phyloP scores from a whole-genome alignment of 2,797 vertebrate genomes.

The Platalea minor region DNA sequence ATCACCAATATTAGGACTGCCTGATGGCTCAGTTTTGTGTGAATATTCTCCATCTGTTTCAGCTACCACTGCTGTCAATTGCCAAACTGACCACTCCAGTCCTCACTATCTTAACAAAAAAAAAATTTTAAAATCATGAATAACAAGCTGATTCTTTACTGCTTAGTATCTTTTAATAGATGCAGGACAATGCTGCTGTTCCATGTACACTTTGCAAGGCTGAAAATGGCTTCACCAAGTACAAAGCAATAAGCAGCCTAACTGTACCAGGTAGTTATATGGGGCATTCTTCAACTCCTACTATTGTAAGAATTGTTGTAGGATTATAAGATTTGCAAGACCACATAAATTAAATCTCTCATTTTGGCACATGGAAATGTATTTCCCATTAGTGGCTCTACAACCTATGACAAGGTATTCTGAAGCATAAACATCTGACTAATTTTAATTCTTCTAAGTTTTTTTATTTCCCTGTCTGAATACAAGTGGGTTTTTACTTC shows the following conservation, averaged over 20 bases:
- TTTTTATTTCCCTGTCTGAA: not conserved
- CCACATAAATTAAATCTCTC: not conserved
- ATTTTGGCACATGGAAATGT: not conserved
- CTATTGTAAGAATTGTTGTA: not conserved
- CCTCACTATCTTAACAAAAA: not conserved
- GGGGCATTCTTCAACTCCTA: not conserved
- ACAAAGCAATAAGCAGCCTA: not conserved
- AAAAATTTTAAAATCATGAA: rapidly evolving
- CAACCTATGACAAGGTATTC: not conserved
- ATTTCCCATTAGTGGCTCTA: not conserved
- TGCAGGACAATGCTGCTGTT: not conserved
- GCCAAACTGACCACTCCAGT: not conserved
- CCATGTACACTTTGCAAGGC: not conserved
- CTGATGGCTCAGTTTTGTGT: not conserved
- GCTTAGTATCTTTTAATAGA: not conserved
- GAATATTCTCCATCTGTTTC: not conserved
- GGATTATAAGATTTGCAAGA: not conserved
- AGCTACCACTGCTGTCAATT: not conserved
- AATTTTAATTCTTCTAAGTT: not conserved
- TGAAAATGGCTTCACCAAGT: not conserved
- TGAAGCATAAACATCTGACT: not conserved
- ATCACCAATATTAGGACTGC: not conserved
- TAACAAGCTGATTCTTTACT: not conserved
- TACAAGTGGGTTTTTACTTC: not conserved
- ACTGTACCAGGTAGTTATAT: not conserved